phyloP scores from a whole-genome alignment of 2,888 invertebrate genomes.

The Tipula vernalis region DNA sequence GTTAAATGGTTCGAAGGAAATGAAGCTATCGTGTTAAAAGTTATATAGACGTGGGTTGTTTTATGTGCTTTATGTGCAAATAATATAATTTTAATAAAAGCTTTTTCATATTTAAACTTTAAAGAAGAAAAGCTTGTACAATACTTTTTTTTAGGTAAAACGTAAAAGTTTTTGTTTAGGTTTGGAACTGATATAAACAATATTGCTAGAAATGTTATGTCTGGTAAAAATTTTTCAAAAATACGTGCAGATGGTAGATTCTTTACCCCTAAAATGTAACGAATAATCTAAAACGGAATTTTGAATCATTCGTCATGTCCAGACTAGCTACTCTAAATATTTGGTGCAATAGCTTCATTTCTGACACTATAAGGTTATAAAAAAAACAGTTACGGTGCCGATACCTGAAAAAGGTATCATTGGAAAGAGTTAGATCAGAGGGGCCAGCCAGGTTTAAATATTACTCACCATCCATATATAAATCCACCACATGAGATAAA shows the following conservation, averaged over 20 bases:
- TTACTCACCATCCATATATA: no score
- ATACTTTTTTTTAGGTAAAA: neutral
- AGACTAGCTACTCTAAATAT: no score
- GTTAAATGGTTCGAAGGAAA: neutral
- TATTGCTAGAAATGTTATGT: neutral
- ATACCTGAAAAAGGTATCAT: no score
- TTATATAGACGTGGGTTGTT: neutral
- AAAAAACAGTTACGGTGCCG: no score
- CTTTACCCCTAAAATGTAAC: no score
- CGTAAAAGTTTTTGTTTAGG: neutral
- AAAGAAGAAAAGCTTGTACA: neutral
- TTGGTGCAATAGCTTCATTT: no score
- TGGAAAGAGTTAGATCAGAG: no score
- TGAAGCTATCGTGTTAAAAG: neutral
- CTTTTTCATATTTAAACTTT: neutral
- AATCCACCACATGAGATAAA: no score
- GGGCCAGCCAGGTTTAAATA: no score
- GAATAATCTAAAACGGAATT: no score
- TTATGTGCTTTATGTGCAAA: neutral
- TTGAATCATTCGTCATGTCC: no score
- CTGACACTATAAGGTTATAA: no score
- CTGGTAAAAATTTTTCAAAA: neutral
- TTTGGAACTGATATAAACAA: neutral
- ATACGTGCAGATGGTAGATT: neutral
- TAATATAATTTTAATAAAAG: neutral